phyloP scores from a whole-genome alignment of 2,797 vertebrate genomes.

The Microhierax caerulescens region DNA sequence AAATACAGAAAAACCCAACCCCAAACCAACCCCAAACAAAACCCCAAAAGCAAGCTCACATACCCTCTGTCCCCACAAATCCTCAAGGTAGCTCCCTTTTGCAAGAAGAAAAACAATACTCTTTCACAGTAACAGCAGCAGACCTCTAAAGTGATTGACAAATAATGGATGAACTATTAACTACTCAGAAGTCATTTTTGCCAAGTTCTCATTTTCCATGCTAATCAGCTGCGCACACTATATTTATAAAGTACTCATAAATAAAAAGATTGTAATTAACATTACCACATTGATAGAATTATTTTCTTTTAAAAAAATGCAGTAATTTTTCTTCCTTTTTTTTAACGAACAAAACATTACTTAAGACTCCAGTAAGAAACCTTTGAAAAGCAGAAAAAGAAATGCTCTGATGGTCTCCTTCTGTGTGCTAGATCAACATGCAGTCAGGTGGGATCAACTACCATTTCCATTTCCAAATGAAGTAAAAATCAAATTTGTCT shows the following conservation, averaged over 20 bases:
- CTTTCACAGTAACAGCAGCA: background rate
- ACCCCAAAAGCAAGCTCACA: background rate
- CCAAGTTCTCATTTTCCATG: background rate
- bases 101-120: background rate
- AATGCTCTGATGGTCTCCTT: background rate
- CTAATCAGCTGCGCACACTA: background rate
- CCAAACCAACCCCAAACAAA: background rate
- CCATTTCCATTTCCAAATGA: constrained; percentile 3
- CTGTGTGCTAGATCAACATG: background rate
- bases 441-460: background rate
- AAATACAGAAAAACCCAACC: background rate
- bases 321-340: background rate
- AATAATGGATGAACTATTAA: constrained; percentile 6
- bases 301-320: background rate
- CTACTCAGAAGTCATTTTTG: background rate
- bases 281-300: background rate
- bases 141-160: background rate
- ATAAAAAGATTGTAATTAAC: background rate
- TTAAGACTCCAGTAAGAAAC: background rate
- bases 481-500: constrained; percentile 35
- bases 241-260: background rate
- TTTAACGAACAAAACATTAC: background rate
- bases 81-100: background rate
- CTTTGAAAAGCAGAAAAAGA: background rate
- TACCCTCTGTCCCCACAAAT: background rate